A percentile compares a stretch with the other conserved stretches of the same genome.
Conservation (phyloP, 2,113 vertebrate species). For the Larimichthys crocea region DNA sequence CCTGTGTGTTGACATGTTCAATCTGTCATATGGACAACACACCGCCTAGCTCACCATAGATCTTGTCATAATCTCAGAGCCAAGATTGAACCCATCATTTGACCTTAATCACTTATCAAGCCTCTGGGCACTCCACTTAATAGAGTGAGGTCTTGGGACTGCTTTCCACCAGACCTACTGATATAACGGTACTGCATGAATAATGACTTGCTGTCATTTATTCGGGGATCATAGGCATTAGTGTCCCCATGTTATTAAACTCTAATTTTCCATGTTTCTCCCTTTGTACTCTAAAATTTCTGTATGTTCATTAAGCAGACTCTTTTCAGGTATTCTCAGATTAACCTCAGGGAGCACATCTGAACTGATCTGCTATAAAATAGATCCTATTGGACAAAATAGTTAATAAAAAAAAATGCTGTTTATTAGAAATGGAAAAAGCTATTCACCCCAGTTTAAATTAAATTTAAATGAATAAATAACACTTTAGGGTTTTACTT, state of each 20-base stretch:
- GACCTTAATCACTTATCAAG: conserved; percentile 54
- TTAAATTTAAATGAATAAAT: not conserved
- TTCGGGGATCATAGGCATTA: conserved; percentile 33
- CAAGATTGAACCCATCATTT: conserved; percentile 51
- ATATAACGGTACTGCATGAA: conserved; percentile 1
- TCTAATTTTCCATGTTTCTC: not conserved
- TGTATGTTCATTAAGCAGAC: not conserved
- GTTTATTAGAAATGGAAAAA: too few species aligned
- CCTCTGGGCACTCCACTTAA: conserved; percentile 35
- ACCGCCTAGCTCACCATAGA: not conserved
- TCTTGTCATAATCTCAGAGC: conserved; percentile 44
- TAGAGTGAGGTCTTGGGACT: conserved; percentile 16
- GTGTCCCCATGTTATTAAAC: conserved; percentile 11
- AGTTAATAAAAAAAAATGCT: too few species aligned
- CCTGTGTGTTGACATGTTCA: conserved; percentile 34
- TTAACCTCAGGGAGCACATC: not conserved
- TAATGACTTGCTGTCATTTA: conserved; percentile 16
- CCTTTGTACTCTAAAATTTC: not conserved
- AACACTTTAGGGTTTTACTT: not conserved
- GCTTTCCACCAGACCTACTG: conserved; percentile 14
- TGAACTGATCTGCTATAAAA: not conserved
- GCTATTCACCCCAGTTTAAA: not conserved
- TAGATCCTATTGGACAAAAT: not conserved
- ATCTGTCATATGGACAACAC: conserved; percentile 45
- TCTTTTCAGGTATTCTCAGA: not conserved